Base-by-base conservation (phyloP, 2,888 invertebrate species). In the Mesoligia furuncula region DNA sequence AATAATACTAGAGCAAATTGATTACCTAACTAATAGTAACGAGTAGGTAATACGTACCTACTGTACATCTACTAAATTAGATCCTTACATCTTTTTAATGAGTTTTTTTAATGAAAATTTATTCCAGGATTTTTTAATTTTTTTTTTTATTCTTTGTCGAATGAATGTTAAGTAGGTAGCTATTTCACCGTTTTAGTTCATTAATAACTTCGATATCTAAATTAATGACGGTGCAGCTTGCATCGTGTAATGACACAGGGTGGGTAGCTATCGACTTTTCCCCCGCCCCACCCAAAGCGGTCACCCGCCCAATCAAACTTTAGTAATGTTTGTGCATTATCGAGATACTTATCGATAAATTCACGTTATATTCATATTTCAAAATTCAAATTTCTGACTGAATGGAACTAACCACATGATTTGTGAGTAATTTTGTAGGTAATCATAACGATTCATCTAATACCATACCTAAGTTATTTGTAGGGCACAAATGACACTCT, bases 191-290 rank as follows among this genome's bases (percentile, higher is more conserved):
- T 48, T 59, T 71, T 68, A 61, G 7, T 17, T 36, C 69, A 62
- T 75, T 36, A 71, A 27, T n/a, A 59, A 67, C 39, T 62, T 69
- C 61, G 67, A 75, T 76, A 77, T 80, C 48, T 85, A 88, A 31
- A 93, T 91, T 92, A 93, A 93, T 91, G 87, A 91, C 89, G 90
- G 90, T 95, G 95, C 95, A 95, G 90, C 86, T 91, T 96, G 95
- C 95, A 95, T 93, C 92, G 90, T 92, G 90, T 95, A 93, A 94
- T 93, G 93, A 93, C 91, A 93, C 89, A 85, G 91, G 90, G 93
- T 93, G 90, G 92, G 88, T 95, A 83, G 72, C 77, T 88, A 96
- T 96, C 95, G 96, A 96, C 96, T 95, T 96, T 95, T 93, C 93
- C 93, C 93, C 94, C 92, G 89, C 94, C 92, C 89, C 72, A 75